Percentiles rank a stretch among this genome's conserved stretches.
Conservation (phyloP, 2,888 invertebrate species). For the Amphipoea lucens region DNA sequence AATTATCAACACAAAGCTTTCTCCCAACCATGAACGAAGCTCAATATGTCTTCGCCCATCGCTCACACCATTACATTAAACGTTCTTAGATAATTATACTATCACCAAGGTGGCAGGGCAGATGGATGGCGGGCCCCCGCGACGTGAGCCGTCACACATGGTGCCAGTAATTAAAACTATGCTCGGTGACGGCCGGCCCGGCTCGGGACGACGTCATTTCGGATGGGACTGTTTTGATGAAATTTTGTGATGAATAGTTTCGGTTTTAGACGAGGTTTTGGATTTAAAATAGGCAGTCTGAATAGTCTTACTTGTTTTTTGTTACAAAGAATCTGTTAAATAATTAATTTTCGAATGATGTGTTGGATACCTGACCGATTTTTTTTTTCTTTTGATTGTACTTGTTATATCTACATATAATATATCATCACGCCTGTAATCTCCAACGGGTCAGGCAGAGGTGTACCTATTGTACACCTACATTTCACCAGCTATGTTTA, state of each 20-base stretch:
- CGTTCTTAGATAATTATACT: slow-evolving; percentile 86
- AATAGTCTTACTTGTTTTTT: not conserved
- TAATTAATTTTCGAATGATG: not conserved
- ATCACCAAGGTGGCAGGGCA: slow-evolving; percentile 82
- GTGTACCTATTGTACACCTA: too few species aligned
- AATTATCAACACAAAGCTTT: not conserved
- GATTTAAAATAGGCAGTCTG: not conserved
- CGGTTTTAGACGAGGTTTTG: not conserved
- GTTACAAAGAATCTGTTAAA: not conserved
- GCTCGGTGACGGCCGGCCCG: slow-evolving; percentile 39
- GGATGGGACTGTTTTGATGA: slow-evolving; percentile 39
- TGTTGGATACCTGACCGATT: not conserved
- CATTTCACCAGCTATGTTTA: not conserved
- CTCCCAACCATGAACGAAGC: not conserved
- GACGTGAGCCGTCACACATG: slow-evolving; percentile 86
- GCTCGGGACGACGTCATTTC: slow-evolving; percentile 22
- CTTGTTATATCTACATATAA: not conserved
- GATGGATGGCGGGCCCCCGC: slow-evolving; percentile 77
- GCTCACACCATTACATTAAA: slow-evolving; percentile 70
- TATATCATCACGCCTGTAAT: not conserved
- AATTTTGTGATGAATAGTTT: slow-evolving; percentile 45
- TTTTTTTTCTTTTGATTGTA: not conserved
- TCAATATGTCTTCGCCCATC: slow-evolving; percentile 41
- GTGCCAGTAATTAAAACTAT: slow-evolving; percentile 86
- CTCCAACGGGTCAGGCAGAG: not conserved